These are phyloP conservation scores for Brassicogethes aeneus DNA, from an alignment of 2,888 invertebrate genomes.

Conservation along the genomic window DNA sequence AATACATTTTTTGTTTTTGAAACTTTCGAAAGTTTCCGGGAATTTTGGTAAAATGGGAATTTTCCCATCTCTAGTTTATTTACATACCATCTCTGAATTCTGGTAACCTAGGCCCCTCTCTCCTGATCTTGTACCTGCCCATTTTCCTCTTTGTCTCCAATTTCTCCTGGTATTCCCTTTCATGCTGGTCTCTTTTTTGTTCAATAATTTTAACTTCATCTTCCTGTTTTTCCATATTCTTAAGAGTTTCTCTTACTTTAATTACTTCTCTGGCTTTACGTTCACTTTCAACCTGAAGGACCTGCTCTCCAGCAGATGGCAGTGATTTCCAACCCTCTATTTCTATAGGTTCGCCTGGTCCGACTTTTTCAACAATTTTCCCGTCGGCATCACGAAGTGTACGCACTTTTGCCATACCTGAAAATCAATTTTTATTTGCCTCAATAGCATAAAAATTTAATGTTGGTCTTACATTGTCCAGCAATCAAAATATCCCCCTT, in stretches of 20 bases:
- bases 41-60: no score
- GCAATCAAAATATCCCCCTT: slow-evolving; percentile 73
- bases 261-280: slow-evolving; percentile 32
- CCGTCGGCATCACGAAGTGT: slow-evolving; percentile 74
- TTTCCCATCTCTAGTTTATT: neutral
- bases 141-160: slow-evolving; percentile 51
- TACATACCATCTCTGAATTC: slow-evolving; percentile 36
- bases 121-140: slow-evolving; percentile 49
- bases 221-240: slow-evolving; percentile 53
- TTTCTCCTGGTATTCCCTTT: slow-evolving; percentile 52
- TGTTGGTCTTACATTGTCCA: no score
- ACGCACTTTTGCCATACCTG: slow-evolving; percentile 75
- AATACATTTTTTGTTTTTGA: no score
- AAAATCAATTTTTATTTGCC: no score
- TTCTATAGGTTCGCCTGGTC: slow-evolving; percentile 76
- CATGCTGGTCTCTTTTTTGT: slow-evolving; percentile 56
- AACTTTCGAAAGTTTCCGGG: no score
- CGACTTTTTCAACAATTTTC: slow-evolving; percentile 52
- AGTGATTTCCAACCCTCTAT: slow-evolving; percentile 87
- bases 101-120: slow-evolving; percentile 52
- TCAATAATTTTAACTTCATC: slow-evolving; percentile 54
- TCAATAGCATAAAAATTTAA: no score
- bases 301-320: slow-evolving; percentile 80
- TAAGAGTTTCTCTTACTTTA: slow-evolving; percentile 45
- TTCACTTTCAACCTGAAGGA: slow-evolving; percentile 63